Evolutionary conservation across 2,888 invertebrate genomes (phyloP), one percentile per base, ranked within the genome.

Genomic region (Stenodema calcarata): DNA sequence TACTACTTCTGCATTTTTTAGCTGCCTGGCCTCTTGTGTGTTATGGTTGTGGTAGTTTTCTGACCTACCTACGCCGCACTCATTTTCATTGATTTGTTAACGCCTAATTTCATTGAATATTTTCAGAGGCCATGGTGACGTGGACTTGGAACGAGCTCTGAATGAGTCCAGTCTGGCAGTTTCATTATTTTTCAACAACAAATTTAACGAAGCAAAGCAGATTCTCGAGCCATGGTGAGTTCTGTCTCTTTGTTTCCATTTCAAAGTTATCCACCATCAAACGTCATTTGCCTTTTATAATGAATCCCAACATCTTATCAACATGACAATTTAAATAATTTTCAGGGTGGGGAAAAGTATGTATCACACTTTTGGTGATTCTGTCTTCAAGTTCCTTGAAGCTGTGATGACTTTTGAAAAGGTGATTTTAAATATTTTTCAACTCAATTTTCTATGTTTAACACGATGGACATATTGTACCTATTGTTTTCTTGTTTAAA

Each of bases 141-240:
- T 94, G 93, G 94, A 94, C 88, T 91, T 97, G 89, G 92, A 94
- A 54, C 92, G 93, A 42, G 94, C 96, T 0, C 93, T 98, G 88
- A 93, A 93, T 83, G 97, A 98, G 90, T 95, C 96, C 16, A 95
- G 95, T 90, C 91, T 93, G 82, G 97, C 97, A 0, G 94, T 98
- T n/a, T 93, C 95, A 90, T 94, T 95, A 89, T 99, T 98, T 91
- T 97, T 99, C 91, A 97, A 97, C 91, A 99, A 99, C 91, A 95
- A 96, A 90, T 96, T 98, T 89, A 93, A 94, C 14, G 95, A 96
- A 90, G 98, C 98, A 0, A 94, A 94, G 91, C 93, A 93, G 85
- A 92, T 96, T 87, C 94, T 98, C 93, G 93, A 94, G 89, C 96
- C 96, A 87, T 95, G 95, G 96, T 96, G 91, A 92, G 93, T 90